phyloP scores from a whole-genome alignment of 2,113 vertebrate genomes.

The Gopherus flavomarginatus region DNA sequence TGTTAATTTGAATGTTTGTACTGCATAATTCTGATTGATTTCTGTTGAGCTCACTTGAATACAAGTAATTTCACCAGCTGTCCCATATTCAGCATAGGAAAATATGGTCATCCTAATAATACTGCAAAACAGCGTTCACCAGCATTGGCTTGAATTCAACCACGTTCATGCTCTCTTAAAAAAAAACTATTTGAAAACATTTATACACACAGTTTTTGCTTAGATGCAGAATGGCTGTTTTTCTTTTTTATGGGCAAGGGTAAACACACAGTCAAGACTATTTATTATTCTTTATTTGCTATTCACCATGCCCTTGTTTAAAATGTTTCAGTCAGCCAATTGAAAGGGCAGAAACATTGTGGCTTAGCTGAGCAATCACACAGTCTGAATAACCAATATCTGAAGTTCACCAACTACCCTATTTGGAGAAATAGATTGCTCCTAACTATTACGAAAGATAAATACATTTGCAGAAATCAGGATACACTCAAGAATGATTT shows the following conservation, averaged over 20 bases:
- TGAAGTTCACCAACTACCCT: slow-evolving; percentile 4
- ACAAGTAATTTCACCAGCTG: too few species aligned
- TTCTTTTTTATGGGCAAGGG: background rate
- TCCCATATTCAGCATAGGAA: too few species aligned
- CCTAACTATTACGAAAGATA: slow-evolving; percentile 6
- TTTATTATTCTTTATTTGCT: background rate
- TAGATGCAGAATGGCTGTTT: background rate
- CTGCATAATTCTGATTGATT: too few species aligned
- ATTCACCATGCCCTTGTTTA: background rate
- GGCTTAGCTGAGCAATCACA: background rate
- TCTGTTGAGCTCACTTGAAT: too few species aligned
- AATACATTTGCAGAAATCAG: slow-evolving; percentile 31
- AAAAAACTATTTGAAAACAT: background rate
- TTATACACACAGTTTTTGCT: background rate
- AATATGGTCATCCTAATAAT: too few species aligned
- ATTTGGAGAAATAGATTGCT: background rate
- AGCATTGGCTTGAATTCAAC: background rate
- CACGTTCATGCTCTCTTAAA: background rate
- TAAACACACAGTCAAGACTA: background rate
- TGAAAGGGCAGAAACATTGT: background rate
- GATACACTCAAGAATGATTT: slow-evolving; percentile 36
- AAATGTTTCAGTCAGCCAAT: background rate
- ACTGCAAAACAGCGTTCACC: too few species aligned
- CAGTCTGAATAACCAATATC: background rate
- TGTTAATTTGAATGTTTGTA: too few species aligned